Conservation (phyloP, 2,113 vertebrate species). For the Hydrochoerus hydrochaeris region DNA sequence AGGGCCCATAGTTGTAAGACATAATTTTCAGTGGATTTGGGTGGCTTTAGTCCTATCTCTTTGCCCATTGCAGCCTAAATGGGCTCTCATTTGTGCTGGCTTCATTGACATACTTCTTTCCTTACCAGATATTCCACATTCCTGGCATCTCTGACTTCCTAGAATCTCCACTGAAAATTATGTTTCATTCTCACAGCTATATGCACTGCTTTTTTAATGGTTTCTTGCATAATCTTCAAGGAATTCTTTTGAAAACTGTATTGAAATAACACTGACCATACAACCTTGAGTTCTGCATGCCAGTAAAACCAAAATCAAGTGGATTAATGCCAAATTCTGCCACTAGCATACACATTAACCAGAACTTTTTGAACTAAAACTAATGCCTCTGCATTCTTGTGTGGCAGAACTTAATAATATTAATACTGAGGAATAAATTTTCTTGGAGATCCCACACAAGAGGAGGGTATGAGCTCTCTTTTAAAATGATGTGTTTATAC, state of each 20-base stretch:
- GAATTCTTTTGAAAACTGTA: not conserved
- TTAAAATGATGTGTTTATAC: not conserved
- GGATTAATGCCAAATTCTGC: not conserved
- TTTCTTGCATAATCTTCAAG: not conserved
- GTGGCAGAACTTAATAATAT: not conserved
- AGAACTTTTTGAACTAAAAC: not conserved
- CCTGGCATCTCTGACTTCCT: not conserved
- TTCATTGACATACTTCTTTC: not conserved
- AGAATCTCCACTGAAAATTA: not conserved
- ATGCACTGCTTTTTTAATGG: not conserved
- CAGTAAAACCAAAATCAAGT: not conserved
- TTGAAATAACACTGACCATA: not conserved
- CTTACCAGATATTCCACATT: too few species aligned
- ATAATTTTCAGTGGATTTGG: not conserved
- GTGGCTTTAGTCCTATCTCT: not conserved
- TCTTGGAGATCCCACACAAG: not conserved
- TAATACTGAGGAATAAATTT: not conserved
- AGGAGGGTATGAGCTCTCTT: not conserved
- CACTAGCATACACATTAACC: not conserved
- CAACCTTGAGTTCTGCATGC: not conserved
- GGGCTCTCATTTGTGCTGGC: not conserved
- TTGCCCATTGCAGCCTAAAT: not conserved
- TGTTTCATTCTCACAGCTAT: not conserved
- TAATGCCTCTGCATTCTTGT: not conserved
- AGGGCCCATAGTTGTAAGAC: not conserved